Evolutionary conservation across 2,113 vertebrate species (phyloP).

Genomic region (Hippocampus zosterae): DNA sequence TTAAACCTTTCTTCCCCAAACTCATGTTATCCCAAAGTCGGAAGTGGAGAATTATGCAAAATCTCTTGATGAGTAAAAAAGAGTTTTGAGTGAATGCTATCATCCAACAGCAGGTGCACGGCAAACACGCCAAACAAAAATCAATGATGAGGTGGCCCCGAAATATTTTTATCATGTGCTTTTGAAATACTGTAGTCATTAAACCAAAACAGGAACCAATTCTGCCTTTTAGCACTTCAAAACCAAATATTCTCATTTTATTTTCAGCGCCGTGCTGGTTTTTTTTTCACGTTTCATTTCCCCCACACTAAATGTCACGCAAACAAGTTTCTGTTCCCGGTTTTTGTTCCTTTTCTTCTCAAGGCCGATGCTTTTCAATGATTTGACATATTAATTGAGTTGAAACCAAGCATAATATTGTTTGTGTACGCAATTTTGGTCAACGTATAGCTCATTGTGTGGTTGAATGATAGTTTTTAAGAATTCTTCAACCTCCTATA

Average conservation of each 20-base stretch:
- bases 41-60: background rate
- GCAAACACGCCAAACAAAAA: too few species aligned
- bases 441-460: too few species aligned
- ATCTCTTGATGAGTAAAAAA: background rate
- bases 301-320: background rate
- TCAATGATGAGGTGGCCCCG: too few species aligned
- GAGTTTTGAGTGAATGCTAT: too few species aligned
- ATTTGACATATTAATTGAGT: background rate
- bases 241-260: background rate
- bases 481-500: constrained; percentile 21
- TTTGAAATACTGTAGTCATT: background rate
- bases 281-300: background rate
- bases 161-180: background rate
- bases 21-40: too few species aligned
- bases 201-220: background rate
- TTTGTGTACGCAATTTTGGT: background rate
- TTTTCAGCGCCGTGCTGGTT: background rate
- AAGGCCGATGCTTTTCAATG: background rate
- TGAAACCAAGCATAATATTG: background rate
- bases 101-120: too few species aligned
- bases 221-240: background rate
- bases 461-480: background rate
- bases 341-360: constrained; percentile 34
- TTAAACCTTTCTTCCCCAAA: too few species aligned
- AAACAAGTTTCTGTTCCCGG: constrained; percentile 39